Evolutionary conservation across 2,797 vertebrate species (phyloP), one percentile per base, ranked within the genome.

Genomic region (Lutjanus argentimaculatus): DNA sequence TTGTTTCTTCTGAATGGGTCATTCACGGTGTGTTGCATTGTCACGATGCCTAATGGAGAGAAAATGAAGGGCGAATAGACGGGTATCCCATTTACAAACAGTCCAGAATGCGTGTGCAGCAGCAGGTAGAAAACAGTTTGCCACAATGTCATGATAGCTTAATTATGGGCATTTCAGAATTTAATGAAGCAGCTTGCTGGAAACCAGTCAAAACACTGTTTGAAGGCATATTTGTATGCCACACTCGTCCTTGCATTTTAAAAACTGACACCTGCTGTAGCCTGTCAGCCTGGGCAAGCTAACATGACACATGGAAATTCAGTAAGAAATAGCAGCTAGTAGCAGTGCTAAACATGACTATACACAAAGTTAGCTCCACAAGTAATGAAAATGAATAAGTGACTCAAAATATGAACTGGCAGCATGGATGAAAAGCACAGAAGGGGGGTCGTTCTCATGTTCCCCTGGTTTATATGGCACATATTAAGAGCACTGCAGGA

Each of bases 1-100:
- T 73, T 80, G 64, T 85, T 68, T 72, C 43, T 46, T 22, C 25
- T 70, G 30, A 74, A 63, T 56, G 42, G 59, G 57, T 69, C 59
- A 42, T 72, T 36, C 52, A 52, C 12, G 25, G 65, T 13, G 25
- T 16, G 21, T 56, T 36, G 66, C 7, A 49, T 11, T 8, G 6
- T 14, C 30, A 67, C 19, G 51, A 40, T 22, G 68, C 46, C 68
- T 59, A 42, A 64, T 52, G 56, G 64, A 40, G 57, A 65, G n/a
- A 42, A 56, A 58, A 45, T 55, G 9, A 56, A 45, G 16, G 52
- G 42, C 14, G 8, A 48, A 62, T 1, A 40, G 53, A 63, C 4
- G 10, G 52, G 55, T 51, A 55, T 61, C 22, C 22, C 21, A 22
- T n/a, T 30, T n/a, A 52, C 22, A 72, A 25, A 52, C 36, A 11